A percentile compares a stretch with the other conserved stretches of the same genome.
These are phyloP conservation scores for Galerucella calmariensis DNA, from an alignment of 2,888 invertebrate genomes.

Conservation along the genomic window DNA sequence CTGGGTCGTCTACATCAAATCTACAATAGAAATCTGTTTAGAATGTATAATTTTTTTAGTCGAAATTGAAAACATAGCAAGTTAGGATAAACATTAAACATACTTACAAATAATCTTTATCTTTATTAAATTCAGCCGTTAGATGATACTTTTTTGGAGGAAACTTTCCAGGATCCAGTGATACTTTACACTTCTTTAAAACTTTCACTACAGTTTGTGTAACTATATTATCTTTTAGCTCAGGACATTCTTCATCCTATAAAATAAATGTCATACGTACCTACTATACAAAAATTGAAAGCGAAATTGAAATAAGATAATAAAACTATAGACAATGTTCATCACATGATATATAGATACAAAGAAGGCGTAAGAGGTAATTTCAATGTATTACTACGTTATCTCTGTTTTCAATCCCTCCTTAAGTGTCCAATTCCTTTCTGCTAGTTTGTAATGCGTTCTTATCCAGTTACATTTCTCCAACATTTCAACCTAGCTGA, in stretches of 20 bases:
- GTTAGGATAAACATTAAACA: constrained; percentile 10
- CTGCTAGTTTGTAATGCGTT: no score
- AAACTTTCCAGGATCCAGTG: constrained; percentile 71
- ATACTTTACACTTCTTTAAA: constrained; percentile 68
- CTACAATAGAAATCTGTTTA: constrained; percentile 60
- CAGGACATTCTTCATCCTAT: constrained; percentile 49
- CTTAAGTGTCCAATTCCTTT: no score
- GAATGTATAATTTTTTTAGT: no score
- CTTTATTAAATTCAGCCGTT: constrained; percentile 76
- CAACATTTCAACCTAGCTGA: no score
- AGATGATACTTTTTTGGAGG: constrained; percentile 73
- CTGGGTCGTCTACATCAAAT: constrained; percentile 74
- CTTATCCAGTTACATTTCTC: no score
- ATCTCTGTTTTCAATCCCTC: no score
- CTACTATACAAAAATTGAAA: not conserved
- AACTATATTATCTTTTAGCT: constrained; percentile 50
- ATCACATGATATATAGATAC: no score
- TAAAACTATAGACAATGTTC: no score
- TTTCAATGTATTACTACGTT: no score
- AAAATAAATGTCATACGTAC: constrained; percentile 16
- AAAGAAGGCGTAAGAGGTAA: no score
- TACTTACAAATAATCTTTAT: constrained; percentile 79
- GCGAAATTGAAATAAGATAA: no score
- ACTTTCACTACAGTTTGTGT: constrained; percentile 59
- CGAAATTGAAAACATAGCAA: not conserved